Conservation (phyloP, 2,113 vertebrate genomes). For the Bostrychus sinensis region DNA sequence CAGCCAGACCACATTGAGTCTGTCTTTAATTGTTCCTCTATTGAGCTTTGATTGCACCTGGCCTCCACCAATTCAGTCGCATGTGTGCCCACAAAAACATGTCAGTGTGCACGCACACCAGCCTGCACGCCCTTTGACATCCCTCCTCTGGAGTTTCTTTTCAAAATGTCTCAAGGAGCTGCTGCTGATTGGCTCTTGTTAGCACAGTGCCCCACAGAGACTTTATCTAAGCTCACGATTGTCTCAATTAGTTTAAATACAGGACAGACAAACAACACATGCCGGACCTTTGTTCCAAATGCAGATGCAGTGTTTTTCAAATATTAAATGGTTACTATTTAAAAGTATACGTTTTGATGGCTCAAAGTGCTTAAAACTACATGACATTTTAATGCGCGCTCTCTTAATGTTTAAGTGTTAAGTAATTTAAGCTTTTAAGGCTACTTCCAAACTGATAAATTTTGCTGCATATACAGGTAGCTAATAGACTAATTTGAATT, state of each 20-base stretch:
- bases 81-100: constrained; percentile 17
- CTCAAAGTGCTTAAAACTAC: not conserved
- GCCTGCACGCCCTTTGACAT: constrained; percentile 16
- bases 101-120: constrained; percentile 4
- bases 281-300: constrained; percentile 27
- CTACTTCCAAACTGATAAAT: not conserved
- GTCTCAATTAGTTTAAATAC: constrained; percentile 46
- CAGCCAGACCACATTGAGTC: constrained; percentile 10
- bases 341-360: not conserved
- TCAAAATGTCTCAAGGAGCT: constrained; percentile 43
- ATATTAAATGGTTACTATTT: not conserved
- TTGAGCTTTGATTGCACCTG: constrained; percentile 53
- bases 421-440: not conserved
- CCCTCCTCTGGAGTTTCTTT: constrained; percentile 47
- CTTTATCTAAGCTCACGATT: constrained; percentile 40
- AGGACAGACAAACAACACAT: constrained; percentile 36
- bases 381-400: not conserved
- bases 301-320: not conserved
- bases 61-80: constrained; percentile 16
- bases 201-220: constrained; percentile 46
- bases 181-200: constrained; percentile 60
- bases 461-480: not conserved
- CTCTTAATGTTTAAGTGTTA: not conserved
- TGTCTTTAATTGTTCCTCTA: constrained; percentile 30
- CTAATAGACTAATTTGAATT: constrained; percentile 11